These are phyloP conservation scores for Holacanthus passer DNA, from an alignment of 2,113 vertebrate species.

Conservation along the genomic window DNA sequence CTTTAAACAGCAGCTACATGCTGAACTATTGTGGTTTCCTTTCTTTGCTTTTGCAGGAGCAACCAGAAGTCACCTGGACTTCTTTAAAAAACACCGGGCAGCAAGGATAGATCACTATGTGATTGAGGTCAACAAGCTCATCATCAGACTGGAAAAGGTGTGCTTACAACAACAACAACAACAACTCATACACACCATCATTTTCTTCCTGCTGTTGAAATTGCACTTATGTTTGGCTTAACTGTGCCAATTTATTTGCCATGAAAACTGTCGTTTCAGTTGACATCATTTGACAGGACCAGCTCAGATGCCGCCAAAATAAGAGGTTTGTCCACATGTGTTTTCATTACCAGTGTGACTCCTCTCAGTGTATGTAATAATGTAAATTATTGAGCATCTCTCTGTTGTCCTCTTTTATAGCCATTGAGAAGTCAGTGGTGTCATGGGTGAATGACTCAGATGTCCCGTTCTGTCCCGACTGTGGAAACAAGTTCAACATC, in stretches of 20 bases:
- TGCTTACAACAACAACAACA: slow-evolving; percentile 11
- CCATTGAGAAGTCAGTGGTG: slow-evolving; percentile 95
- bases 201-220: background rate
- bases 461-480: slow-evolving; percentile 98
- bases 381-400: background rate
- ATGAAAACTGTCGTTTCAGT: slow-evolving; percentile 78
- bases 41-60: slow-evolving; percentile 82
- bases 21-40: background rate
- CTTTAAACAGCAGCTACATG: background rate
- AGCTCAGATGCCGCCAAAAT: slow-evolving; percentile 93
- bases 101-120: slow-evolving; percentile 98
- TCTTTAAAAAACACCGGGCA: slow-evolving; percentile 95
- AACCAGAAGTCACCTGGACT: slow-evolving; percentile 90
- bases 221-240: background rate
- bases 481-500: slow-evolving; percentile 94
- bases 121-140: slow-evolving; percentile 97
- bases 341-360: background rate
- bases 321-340: slow-evolving; percentile 87
- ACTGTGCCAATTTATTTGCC: slow-evolving; percentile 3
- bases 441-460: slow-evolving; percentile 97
- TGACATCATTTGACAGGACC: slow-evolving; percentile 95
- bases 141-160: slow-evolving; percentile 98
- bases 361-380: background rate
- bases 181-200: background rate
- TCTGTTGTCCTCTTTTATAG: slow-evolving; percentile 75